Evolutionary conservation across 1,140 invertebrate genomes (phyloP), one percentile per base, ranked within the genome.

Genomic region (Papilio xuthus): DNA sequence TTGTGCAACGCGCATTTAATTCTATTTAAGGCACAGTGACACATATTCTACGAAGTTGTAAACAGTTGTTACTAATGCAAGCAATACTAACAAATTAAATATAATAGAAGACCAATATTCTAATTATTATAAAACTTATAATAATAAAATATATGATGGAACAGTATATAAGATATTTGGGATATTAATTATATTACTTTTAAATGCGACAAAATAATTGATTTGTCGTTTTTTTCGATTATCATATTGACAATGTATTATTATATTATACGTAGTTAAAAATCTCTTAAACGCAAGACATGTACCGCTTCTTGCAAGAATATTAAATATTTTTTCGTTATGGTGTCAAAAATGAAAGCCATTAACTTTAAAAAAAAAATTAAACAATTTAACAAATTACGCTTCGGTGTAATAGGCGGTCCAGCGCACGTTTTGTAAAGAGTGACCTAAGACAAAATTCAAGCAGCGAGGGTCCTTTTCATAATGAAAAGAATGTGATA

Each of bases 381-480:
- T 47, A 4, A 37, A 37, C 15, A 50, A 13, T 50, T 6, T 67
- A 67, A 28, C 13, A 67, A 28, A 28, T 67, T 67, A 67, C 60
- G 60, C 60, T 67, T 26, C 71, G 71, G 71, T 73, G 71, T 73
- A 26, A 73, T 15, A 47, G 44, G 71, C 71, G 71, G 18, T 47
- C 71, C 7, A 10, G 20, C 23, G 12, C 41, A 28, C 4, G 42
- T 26, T 73, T 47, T 73, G 50, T 28, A 73, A 50, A 73, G 71
- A 73, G 23, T 73, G 47, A 50, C 71, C 71, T 73, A 73, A 73
- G 71, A 73, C 71, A 42, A 73, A 73, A 73, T 73, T 50, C 41
- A 44, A 73, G 71, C 20, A 28, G 12, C 26, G 60, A 73, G 71
- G 71, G 71, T 73, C 42, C 71, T 73, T 73, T 73, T 73, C 71